A percentile compares a stretch with the other conserved stretches of the same genome.
These are phyloP conservation scores for Grallaria varia DNA, from an alignment of 2,113 vertebrate species.

Conservation along the genomic window DNA sequence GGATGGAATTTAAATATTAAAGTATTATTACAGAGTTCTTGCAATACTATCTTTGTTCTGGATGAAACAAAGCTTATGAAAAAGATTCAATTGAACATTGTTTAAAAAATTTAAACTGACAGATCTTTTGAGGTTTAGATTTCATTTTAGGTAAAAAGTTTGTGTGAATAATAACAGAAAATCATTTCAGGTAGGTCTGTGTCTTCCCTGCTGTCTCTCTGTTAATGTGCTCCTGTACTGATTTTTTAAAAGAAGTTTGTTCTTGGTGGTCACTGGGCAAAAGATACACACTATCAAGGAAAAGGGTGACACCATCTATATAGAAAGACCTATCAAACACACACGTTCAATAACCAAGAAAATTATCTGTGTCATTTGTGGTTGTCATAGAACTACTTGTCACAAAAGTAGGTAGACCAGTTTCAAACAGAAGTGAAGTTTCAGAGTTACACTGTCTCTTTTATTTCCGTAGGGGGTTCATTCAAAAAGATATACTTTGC, in stretches of 20 bases:
- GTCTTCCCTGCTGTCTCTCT: background rate
- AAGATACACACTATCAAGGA: background rate
- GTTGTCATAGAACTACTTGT: background rate
- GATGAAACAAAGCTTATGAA: background rate
- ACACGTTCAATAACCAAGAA: background rate
- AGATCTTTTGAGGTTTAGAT: background rate
- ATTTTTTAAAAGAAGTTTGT: background rate
- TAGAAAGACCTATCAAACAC: background rate
- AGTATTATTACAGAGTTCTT: background rate
- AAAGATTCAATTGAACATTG: background rate
- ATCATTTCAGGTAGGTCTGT: background rate
- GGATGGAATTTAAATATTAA: background rate
- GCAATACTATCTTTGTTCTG: background rate
- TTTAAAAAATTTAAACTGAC: background rate
- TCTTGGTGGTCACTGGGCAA: background rate
- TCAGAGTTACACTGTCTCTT: slow-evolving; percentile 23
- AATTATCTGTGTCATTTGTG: background rate
- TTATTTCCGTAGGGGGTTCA: slow-evolving; percentile 52
- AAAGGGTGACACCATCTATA: background rate
- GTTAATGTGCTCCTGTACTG: background rate
- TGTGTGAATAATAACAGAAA: background rate
- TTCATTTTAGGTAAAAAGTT: background rate
- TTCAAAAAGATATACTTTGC: slow-evolving; percentile 32
- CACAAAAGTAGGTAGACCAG: slow-evolving; percentile 1
- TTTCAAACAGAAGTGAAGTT: slow-evolving; percentile 31